phyloP scores from a whole-genome alignment of 2,888 invertebrate species.

The Chloroclystis v-ata region DNA sequence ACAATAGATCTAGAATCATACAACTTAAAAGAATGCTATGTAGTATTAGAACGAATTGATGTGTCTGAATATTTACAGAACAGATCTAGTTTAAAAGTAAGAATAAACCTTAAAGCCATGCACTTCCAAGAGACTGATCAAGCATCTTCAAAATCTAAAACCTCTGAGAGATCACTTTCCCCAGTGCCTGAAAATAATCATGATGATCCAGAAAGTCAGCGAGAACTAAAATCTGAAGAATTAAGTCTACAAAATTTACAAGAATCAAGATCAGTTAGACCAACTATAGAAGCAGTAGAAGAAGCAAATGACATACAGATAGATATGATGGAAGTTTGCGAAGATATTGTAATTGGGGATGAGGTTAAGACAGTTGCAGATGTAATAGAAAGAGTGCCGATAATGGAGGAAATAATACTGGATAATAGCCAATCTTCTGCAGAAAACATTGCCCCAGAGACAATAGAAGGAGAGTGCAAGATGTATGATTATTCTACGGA shows the following conservation, averaged over 20 bases:
- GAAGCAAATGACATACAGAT: conserved; percentile 56
- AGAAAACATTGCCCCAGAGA: conserved; percentile 38
- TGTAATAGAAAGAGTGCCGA: conserved; percentile 35
- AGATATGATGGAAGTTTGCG: conserved; percentile 71
- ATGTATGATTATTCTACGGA: conserved; percentile 65
- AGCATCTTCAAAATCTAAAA: background rate
- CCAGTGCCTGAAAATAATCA: conserved; percentile 3
- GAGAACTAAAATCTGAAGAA: background rate
- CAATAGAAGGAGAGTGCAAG: conserved; percentile 46
- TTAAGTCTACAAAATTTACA: no score
- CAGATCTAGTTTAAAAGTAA: conserved; percentile 7
- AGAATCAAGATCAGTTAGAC: no score
- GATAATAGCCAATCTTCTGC: conserved; percentile 62
- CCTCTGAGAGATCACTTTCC: background rate
- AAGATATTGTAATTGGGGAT: conserved; percentile 67
- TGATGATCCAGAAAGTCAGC: background rate
- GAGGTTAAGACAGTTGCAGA: conserved; percentile 55
- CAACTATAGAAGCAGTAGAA: no score
- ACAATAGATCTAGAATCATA: conserved; percentile 41
- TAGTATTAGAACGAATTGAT: conserved; percentile 48
- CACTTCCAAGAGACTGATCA: background rate
- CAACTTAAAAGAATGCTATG: conserved; percentile 53
- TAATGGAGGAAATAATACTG: conserved; percentile 60
- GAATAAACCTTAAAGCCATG: conserved; percentile 11
- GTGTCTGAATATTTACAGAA: conserved; percentile 38